Conservation (phyloP, 2,888 invertebrate species). For the Pammene aurita region DNA sequence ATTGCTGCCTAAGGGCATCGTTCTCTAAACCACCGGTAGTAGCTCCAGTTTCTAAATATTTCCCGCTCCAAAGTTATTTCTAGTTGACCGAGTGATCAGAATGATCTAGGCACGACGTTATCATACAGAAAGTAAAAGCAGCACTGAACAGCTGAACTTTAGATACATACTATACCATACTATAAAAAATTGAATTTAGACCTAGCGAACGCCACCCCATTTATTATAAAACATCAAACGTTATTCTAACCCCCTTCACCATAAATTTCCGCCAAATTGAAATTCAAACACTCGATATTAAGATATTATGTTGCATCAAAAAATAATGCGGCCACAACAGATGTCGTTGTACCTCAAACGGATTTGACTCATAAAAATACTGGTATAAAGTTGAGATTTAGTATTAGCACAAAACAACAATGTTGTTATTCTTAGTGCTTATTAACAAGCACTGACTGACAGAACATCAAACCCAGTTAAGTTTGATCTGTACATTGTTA, state of each 20-base stretch:
- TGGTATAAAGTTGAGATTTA: not conserved
- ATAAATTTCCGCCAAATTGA: conserved; percentile 23
- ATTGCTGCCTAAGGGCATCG: too few relatives aligned
- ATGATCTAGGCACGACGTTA: too few relatives aligned
- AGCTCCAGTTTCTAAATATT: too few relatives aligned
- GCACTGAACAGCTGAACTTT: too few relatives aligned
- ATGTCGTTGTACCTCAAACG: not conserved
- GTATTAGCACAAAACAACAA: not conserved
- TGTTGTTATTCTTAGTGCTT: not conserved
- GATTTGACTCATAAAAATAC: not conserved
- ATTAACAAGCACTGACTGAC: not conserved
- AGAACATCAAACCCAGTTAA: not conserved
- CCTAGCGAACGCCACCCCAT: not conserved
- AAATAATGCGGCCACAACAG: not conserved
- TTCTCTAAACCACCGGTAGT: too few relatives aligned
- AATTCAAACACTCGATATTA: conserved; percentile 14
- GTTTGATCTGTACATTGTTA: not conserved
- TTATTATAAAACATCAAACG: not conserved
- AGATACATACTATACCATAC: too few relatives aligned
- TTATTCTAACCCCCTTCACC: not conserved
- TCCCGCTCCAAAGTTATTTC: too few relatives aligned
- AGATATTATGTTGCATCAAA: conserved; percentile 6
- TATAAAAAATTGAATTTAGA: too few relatives aligned
- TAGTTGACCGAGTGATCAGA: too few relatives aligned
- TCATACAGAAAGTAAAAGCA: too few relatives aligned